Evolutionary conservation across 2,113 vertebrate species (phyloP), one percentile per base, ranked within the genome.

Genomic region (Corapipo altera): DNA sequence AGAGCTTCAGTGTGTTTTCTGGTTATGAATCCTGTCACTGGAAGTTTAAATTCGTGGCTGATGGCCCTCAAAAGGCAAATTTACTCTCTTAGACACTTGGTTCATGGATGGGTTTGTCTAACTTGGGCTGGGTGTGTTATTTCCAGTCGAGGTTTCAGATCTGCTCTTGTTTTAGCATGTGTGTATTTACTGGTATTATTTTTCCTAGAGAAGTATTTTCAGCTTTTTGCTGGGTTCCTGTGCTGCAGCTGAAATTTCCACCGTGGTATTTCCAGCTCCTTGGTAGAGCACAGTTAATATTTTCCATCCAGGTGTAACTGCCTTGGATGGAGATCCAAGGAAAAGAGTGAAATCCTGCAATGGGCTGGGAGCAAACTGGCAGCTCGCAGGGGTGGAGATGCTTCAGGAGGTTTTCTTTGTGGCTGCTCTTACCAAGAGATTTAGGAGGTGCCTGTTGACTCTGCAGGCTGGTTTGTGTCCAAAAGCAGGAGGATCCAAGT

Each of bases 281-380:
- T 35, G 92, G 67, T 83, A 70, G 72, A 82, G 71, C 69, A 37
- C 4, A 33, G 84, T 70, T 83, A 35, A 62, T 96, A 67, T 93
- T 96, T 96, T 95, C 95, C 93, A 89, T 66, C 74, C 94, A 97
- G 95, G 96, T 96, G 85, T 84, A 52, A n/a, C 82, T 78, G 35
- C 55, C 75, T 70, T 55, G 78, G 72, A 57, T 2, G 2, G 24
- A 22, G 41, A 84, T 86, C 66, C 55, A 65, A 43, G 3, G 8
- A 70, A 71, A 66, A 39, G 61, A 76, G 72, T 20, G 41, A n/a
- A 75, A 73, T 66, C 20, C 59, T 46, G 51, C 12, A 1, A 32
- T 73, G 3, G 7, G 9, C 61, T 33, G 48, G 59, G 46, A 86
- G 49, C 55, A 58, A 18, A 32, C 5, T 37, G 49, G 70, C 72